phyloP scores from a whole-genome alignment of 2,797 vertebrate genomes.

The Simalia tracyae region DNA sequence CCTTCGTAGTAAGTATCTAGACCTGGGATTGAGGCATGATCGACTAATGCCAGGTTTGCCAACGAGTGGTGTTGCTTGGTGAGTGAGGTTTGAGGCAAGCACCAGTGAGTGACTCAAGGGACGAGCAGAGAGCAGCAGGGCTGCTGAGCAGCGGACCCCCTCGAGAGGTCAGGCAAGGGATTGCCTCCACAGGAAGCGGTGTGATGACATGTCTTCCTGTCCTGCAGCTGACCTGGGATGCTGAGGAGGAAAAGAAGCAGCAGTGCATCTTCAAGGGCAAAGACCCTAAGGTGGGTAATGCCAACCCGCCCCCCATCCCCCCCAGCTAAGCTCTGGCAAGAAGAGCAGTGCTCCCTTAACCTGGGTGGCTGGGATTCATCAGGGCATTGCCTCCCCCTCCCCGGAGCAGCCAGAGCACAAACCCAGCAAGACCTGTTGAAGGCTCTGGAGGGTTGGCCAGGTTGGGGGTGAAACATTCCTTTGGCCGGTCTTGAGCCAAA shows the following conservation, averaged over 20 bases:
- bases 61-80: not conserved
- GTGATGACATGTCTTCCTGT: not conserved
- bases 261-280: slow-evolving; percentile 97
- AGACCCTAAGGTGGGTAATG: slow-evolving; percentile 82
- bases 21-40: not conserved
- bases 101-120: no score
- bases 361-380: not conserved
- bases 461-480: rapidly evolving
- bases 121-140: no score
- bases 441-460: no score
- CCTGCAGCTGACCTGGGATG: slow-evolving; percentile 85
- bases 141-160: no score
- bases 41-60: not conserved
- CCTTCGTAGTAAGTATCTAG: not conserved
- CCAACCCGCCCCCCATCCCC: rapidly evolving
- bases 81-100: not conserved
- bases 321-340: not conserved
- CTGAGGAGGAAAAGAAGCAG: slow-evolving; percentile 84
- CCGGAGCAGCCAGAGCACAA: not conserved
- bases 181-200: not conserved
- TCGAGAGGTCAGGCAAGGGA: no score
- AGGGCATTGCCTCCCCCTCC: not conserved
- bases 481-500: not conserved
- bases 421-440: not conserved
- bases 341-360: not conserved